Base-by-base conservation (phyloP, 2,888 invertebrate species). In the Sarcophaga variegata region DNA sequence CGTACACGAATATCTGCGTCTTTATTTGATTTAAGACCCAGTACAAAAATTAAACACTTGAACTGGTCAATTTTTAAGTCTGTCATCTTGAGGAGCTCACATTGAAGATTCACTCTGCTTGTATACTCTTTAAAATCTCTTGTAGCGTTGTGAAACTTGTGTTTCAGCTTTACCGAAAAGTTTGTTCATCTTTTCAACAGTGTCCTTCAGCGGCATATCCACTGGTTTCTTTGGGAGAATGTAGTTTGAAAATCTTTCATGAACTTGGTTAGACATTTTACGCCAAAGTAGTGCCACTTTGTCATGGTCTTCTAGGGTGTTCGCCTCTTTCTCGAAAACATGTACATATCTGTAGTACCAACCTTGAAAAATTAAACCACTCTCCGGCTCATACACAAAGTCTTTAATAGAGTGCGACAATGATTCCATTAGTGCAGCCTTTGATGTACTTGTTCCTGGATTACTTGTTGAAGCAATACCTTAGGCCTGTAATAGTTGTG, bases 1-100 rank as follows among this genome's bases (percentile, higher is more conserved):
- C 72, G 71, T 2, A 71, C 4, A 12, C 76, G 80, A 72, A 85
- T 71, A 27, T 85, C 64, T 14, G 64, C 37, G 47, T 78, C 77
- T 54, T 60, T 76, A 10, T 37, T 3, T 49, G 66, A 59, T 66
- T 72, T 70, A 2, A 22, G 22, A 67, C 81, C 81, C n/a, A 70
- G 14, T 14, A 83, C 66, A 59, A 78, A 83, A n/a, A 83, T 37
- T 45, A 77, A 37, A n/a, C 75, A 76, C 17, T 84, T 84, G 12
- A 84, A 80, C 14, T 84, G 70, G n/a, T 84, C 76, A 2, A 63
- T 64, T 62, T n/a, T 71, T 20, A 76, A 72, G 2, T 81, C 66
- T 3, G 22, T 17, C 54, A 85, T 63, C 22, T 81, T 64, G 37
- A 85, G 71, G 22, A 72, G 22, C 27, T 85, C 81, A 45, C 77